Conservation (phyloP, 2,113 vertebrate genomes). For the Phalacrocorax brasilianus region DNA sequence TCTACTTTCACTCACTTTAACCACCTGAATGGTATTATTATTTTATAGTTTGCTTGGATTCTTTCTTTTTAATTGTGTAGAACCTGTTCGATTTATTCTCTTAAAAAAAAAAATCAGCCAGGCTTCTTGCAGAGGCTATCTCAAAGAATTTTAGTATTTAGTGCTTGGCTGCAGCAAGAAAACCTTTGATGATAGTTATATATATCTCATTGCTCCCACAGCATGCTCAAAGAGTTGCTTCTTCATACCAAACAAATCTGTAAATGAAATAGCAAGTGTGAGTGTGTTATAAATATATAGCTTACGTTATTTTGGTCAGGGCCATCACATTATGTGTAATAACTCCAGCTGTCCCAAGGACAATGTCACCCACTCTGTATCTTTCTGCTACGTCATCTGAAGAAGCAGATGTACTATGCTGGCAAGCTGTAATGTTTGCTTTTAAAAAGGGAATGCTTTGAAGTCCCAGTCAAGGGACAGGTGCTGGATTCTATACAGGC, state of each 20-base stretch:
- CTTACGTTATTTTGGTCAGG: constrained; percentile 40
- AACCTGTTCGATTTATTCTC: background rate
- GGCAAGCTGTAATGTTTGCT: background rate
- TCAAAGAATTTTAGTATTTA: background rate
- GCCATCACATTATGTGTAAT: constrained; percentile 15
- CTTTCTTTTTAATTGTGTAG: background rate
- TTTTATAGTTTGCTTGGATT: background rate
- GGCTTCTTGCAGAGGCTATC: background rate
- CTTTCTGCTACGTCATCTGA: background rate
- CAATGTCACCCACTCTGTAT: background rate
- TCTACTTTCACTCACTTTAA: background rate
- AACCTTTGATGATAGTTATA: constrained; percentile 11
- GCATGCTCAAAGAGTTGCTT: background rate
- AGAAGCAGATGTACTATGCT: background rate
- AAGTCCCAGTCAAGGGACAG: background rate
- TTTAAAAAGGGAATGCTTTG: background rate
- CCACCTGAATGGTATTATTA: background rate
- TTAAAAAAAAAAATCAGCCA: background rate
- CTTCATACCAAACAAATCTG: constrained; percentile 30
- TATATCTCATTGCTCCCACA: background rate
- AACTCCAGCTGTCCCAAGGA: constrained; percentile 54
- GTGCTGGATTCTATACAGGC: background rate
- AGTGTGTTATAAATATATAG: constrained; percentile 29
- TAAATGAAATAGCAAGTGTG: constrained; percentile 48
- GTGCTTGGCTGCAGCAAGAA: background rate